A percentile compares a stretch with the other conserved stretches of the same genome.
These are phyloP conservation scores for Lerista edwardsae DNA, from an alignment of 2,797 vertebrate species.

Conservation along the genomic window DNA sequence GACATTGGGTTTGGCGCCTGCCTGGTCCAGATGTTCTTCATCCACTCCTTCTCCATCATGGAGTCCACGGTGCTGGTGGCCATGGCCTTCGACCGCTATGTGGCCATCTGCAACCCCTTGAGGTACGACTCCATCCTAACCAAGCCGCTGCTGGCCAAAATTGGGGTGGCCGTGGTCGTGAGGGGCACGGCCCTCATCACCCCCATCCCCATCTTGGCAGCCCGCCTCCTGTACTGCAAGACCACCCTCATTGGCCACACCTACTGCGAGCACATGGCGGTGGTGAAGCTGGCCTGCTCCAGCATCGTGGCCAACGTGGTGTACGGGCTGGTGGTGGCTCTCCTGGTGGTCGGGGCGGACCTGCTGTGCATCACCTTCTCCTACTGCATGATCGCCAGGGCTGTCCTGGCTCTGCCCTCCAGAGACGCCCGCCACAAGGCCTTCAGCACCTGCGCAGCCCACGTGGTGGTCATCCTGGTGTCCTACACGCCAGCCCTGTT, in stretches of 20 bases:
- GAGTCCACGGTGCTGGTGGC: conserved; percentile 47
- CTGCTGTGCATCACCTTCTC: conserved; percentile 66
- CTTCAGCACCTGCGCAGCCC: conserved; percentile 74
- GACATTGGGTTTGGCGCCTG: conserved; percentile 47
- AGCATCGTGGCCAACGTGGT: conserved; percentile 66
- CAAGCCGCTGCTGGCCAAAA: background rate
- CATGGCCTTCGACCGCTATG: conserved; percentile 44
- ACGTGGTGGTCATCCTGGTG: conserved; percentile 68
- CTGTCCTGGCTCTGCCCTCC: conserved; percentile 68
- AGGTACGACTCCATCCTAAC: conserved; percentile 26
- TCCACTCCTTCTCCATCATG: conserved; percentile 55
- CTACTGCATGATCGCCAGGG: conserved; percentile 70
- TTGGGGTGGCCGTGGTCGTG: background rate
- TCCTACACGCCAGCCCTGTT: conserved; percentile 59
- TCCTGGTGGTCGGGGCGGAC: conserved; percentile 64
- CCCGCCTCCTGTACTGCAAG: background rate
- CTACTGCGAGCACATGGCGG: conserved; percentile 32
- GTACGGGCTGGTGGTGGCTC: conserved; percentile 67
- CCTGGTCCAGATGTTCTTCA: conserved; percentile 53
- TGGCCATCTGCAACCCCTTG: conserved; percentile 53
- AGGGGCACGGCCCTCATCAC: background rate
- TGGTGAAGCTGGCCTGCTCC: conserved; percentile 54
- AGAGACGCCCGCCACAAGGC: conserved; percentile 64
- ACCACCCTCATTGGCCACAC: background rate
- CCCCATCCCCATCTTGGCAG: background rate